Percentiles rank a stretch among this genome's conserved stretches.
Conservation (phyloP, 1,140 invertebrate genomes). For the Zaprionus gabonicus region DNA sequence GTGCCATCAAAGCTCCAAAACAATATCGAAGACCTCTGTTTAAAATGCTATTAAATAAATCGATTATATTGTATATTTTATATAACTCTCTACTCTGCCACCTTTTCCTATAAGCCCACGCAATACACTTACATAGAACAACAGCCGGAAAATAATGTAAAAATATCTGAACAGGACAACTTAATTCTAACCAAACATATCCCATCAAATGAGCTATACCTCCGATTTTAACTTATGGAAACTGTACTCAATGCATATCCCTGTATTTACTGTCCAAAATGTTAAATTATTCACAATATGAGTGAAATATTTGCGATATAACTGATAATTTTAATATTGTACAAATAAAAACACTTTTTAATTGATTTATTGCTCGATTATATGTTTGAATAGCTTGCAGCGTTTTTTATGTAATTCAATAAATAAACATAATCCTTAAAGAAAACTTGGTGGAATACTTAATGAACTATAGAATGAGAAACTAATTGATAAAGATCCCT, state of each 20-base stretch:
- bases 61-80: conserved; percentile 49
- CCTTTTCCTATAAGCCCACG: not conserved
- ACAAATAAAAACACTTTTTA: not conserved
- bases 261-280: conserved; percentile 22
- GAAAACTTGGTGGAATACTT: not conserved
- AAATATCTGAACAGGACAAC: conserved; percentile 1
- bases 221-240: conserved; percentile 51
- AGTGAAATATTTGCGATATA: conserved; percentile 36
- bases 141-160: not conserved
- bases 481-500: not conserved
- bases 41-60: conserved; percentile 50
- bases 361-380: conserved; percentile 2
- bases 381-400: conserved; percentile 24
- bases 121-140: conserved; percentile 37
- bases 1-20: conserved; percentile 49
- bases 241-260: conserved; percentile 38
- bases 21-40: conserved; percentile 45
- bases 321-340: conserved; percentile 13
- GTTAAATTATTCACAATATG: conserved; percentile 25
- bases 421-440: conserved; percentile 3
- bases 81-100: conserved; percentile 53
- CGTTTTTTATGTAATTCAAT: conserved; percentile 36
- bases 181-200: conserved; percentile 49
- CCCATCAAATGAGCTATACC: conserved; percentile 65
- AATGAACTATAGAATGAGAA: not conserved